Conservation (phyloP, 2,888 invertebrate genomes). For the Ichneumon xanthorius region DNA sequence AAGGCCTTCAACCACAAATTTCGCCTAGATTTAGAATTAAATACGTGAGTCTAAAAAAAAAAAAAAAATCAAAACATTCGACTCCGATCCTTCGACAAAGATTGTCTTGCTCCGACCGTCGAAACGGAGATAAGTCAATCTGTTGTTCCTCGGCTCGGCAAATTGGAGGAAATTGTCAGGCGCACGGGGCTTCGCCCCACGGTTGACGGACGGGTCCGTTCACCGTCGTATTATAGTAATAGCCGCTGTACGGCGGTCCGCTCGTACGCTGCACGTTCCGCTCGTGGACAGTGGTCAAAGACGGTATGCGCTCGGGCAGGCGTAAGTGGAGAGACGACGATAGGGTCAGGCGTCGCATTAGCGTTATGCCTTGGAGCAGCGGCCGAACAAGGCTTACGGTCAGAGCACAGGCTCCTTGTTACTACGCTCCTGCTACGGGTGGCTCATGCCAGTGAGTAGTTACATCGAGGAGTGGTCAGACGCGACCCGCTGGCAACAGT, state of each 20-base stretch:
- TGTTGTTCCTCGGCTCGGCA: not conserved
- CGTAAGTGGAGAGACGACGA: slow-evolving; percentile 48
- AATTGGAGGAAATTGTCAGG: slow-evolving; percentile 24
- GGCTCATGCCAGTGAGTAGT: slow-evolving; percentile 44
- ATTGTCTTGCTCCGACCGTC: not conserved
- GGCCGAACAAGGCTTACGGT: slow-evolving; percentile 31
- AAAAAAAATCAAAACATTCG: not conserved
- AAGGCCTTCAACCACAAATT: slow-evolving; percentile 99
- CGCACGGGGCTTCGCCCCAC: not conserved
- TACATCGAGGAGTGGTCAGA: slow-evolving; percentile 51
- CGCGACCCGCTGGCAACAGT: slow-evolving; percentile 35
- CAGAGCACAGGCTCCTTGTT: slow-evolving; percentile 14
- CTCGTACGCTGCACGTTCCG: not conserved
- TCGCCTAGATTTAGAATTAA: slow-evolving; percentile 97
- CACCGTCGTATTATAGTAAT: slow-evolving; percentile 7
- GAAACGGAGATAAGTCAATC: not conserved
- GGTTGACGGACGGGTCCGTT: not conserved
- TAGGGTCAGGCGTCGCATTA: slow-evolving; percentile 45
- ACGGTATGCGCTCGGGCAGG: slow-evolving; percentile 57
- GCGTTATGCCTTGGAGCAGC: slow-evolving; percentile 33
- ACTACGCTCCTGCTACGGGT: slow-evolving; percentile 8
- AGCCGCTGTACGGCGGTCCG: not conserved
- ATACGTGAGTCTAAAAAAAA: slow-evolving; percentile 91
- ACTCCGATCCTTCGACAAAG: not conserved
- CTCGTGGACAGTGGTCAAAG: slow-evolving; percentile 53